Conservation (phyloP, 2,888 invertebrate genomes). For the Boloria euphrosyne region DNA sequence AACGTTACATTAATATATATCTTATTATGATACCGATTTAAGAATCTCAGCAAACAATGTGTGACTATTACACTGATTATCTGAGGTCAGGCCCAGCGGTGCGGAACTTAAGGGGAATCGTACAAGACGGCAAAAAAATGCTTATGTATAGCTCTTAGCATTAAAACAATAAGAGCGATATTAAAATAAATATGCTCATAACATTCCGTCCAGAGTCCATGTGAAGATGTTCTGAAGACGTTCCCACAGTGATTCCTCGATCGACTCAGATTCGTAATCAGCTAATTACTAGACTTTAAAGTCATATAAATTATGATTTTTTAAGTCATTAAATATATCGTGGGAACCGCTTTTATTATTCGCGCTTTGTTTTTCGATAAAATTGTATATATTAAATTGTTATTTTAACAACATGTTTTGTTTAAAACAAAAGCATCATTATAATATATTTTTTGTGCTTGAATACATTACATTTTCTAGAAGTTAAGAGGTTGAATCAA, state of each 20-base stretch:
- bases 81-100: slow-evolving; percentile 70
- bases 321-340: slow-evolving; percentile 27
- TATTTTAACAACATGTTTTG: not conserved
- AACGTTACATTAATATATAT: slow-evolving; percentile 47
- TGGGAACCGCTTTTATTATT: slow-evolving; percentile 34
- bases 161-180: slow-evolving; percentile 11
- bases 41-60: slow-evolving; percentile 74
- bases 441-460: not conserved
- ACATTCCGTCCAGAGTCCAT: slow-evolving; percentile 50
- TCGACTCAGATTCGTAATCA: slow-evolving; percentile 77
- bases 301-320: slow-evolving; percentile 43
- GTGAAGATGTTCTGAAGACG: slow-evolving; percentile 80
- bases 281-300: slow-evolving; percentile 72
- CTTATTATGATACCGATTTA: slow-evolving; percentile 35
- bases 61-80: slow-evolving; percentile 74
- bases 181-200: slow-evolving; percentile 1
- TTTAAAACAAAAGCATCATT: not conserved
- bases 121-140: slow-evolving; percentile 48
- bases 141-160: slow-evolving; percentile 9
- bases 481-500: slow-evolving; percentile 20
- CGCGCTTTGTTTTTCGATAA: slow-evolving; percentile 8
- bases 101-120: slow-evolving; percentile 76
- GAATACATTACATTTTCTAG: not conserved
- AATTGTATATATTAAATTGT: not conserved
- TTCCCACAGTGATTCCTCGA: slow-evolving; percentile 79